A percentile compares a stretch with the other conserved stretches of the same genome.
phyloP scores from a whole-genome alignment of 1,140 invertebrate species.

The Tachypleus tridentatus region DNA sequence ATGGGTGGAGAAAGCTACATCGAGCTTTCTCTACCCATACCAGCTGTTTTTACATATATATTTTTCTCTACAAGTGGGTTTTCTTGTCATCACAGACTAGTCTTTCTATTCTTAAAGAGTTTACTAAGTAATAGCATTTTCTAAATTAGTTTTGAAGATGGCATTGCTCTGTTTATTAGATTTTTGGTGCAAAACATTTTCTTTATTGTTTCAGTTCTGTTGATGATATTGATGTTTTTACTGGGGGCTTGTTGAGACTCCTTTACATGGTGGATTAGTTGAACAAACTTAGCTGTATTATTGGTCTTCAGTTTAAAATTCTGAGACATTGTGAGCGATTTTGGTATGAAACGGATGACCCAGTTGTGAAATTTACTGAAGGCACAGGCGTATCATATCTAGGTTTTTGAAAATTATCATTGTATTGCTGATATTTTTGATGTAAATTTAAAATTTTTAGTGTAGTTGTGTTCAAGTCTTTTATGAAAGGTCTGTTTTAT shows the following conservation, averaged over 20 bases:
- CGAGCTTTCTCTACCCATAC: no score
- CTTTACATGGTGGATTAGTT: slow-evolving; percentile 40
- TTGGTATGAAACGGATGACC: slow-evolving; percentile 87
- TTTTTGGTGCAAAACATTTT: not conserved
- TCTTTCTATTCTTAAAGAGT: no score
- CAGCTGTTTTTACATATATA: no score
- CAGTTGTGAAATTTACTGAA: slow-evolving; percentile 68
- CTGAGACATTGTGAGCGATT: slow-evolving; percentile 78
- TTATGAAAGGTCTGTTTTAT: no score
- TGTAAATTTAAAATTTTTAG: not conserved
- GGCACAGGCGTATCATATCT: slow-evolving; percentile 21
- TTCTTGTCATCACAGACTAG: no score
- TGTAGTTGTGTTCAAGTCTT: not conserved
- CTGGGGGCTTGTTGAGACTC: slow-evolving; percentile 41
- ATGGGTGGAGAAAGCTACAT: no score
- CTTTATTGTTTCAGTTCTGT: slow-evolving; percentile 38
- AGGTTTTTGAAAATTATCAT: no score
- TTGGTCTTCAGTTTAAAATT: slow-evolving; percentile 46
- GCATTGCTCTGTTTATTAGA: not conserved
- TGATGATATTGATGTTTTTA: slow-evolving; percentile 46
- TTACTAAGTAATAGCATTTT: no score
- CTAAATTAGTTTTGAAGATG: no score
- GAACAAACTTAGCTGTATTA: slow-evolving; percentile 45
- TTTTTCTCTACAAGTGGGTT: no score
- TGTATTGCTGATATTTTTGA: no score